These are phyloP conservation scores for Linurgus olivaceus DNA, from an alignment of 2,797 vertebrate genomes.

Conservation along the genomic window DNA sequence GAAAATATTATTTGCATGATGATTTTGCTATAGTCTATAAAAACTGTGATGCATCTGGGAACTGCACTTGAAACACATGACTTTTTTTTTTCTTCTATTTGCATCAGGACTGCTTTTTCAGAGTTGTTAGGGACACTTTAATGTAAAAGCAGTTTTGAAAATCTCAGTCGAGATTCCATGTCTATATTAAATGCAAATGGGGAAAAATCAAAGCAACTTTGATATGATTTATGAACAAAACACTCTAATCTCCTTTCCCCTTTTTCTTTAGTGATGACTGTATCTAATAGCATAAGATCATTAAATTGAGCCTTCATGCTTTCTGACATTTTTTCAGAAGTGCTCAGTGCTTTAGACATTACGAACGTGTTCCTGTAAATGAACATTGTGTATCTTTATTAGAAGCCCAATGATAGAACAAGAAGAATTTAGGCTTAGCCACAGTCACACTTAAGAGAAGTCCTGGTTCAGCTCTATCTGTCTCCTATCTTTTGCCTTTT, in stretches of 20 bases:
- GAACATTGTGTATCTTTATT: background rate
- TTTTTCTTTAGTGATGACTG: background rate
- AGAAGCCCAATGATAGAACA: background rate
- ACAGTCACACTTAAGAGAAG: background rate
- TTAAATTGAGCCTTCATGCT: background rate
- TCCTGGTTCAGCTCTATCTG: background rate
- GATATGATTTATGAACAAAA: background rate
- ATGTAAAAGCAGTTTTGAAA: background rate
- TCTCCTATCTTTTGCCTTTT: background rate
- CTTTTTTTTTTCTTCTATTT: background rate
- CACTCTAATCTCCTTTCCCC: background rate
- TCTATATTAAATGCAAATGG: background rate
- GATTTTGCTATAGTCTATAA: background rate
- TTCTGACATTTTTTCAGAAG: background rate
- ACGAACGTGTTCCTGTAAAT: background rate
- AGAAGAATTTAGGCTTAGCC: background rate
- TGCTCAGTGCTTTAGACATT: background rate
- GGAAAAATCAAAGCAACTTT: background rate
- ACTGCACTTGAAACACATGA: rapidly evolving
- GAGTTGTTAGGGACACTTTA: background rate
- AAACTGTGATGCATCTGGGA: background rate
- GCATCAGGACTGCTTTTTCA: background rate
- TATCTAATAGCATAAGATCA: background rate
- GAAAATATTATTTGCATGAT: background rate
- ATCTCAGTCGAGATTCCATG: background rate